These are phyloP conservation scores for Phalanger gymnotis DNA, from an alignment of 2,797 vertebrate species.

Conservation along the genomic window DNA sequence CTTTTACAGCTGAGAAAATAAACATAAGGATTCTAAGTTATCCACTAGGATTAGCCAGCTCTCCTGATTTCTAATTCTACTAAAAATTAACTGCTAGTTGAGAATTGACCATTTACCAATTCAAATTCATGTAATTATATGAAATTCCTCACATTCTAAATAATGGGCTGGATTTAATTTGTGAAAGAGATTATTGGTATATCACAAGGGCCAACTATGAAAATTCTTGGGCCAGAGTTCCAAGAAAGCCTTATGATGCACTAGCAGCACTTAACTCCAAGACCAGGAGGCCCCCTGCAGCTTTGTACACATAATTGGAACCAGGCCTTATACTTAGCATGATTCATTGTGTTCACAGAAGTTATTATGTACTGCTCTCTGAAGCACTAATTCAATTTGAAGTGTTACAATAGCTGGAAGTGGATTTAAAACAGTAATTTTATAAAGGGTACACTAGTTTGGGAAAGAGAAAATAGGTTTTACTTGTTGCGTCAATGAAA, in stretches of 20 bases:
- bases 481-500: constrained; percentile 10
- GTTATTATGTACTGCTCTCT: constrained; percentile 15
- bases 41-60: neutral
- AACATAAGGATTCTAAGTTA: neutral
- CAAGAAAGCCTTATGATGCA: neutral
- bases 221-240: constrained; percentile 25
- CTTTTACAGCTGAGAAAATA: neutral
- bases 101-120: neutral
- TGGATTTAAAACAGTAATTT: constrained; percentile 44
- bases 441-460: constrained; percentile 2
- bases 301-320: neutral
- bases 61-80: neutral
- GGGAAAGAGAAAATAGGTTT: constrained; percentile 32
- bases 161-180: constrained; percentile 16
- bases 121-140: constrained; percentile 16
- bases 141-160: constrained; percentile 28
- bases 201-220: neutral
- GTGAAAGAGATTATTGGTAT: constrained; percentile 3
- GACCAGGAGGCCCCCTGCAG: neutral
- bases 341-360: constrained; percentile 47
- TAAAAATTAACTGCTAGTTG: neutral
- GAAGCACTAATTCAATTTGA: constrained; percentile 34
- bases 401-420: neutral
- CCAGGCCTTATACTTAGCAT: neutral
- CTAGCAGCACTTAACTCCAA: constrained; percentile 38